Base-by-base conservation (phyloP, 1,140 invertebrate genomes). In the Bombus superbus region DNA sequence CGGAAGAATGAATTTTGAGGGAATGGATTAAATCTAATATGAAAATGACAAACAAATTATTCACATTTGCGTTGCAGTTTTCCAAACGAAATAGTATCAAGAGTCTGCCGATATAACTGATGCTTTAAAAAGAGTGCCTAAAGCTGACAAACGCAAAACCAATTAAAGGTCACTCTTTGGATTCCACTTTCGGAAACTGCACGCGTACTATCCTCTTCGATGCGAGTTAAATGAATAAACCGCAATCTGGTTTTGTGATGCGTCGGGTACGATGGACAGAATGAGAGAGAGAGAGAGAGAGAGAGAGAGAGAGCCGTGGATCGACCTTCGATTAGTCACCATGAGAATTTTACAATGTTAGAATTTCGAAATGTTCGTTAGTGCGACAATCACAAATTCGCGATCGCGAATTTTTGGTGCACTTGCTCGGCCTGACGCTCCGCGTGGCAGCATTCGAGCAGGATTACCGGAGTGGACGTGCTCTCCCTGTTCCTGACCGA, bases 391-490 rank as follows among this genome's bases (percentile, higher is more conserved):
- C 88, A 85, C 42, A 73, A 80, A 83, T 88, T 88, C 78, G 68
- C 68, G 83, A 80, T 85, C 83, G 62, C 64, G 73, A 85, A 78
- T 87, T 87, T 87, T 64, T 83, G 86, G 40, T 38, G 73, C 64
- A 72, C 66, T 78, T 83, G 81, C 59, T 85, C 69, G 53, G 62
- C 62, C n/a, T 76, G 82, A 59, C 88, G 88, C 86, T 91, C 81
- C 76, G 86, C 85, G 57, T 59, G 42, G 88, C 73, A 85, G 92
- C 90, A 91, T 92, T 92, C 91, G 87, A 86, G 88, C 89, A 89
- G 92, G 92, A 94, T 94, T 94, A 94, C 92, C 92, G 91, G 90
- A 64, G 84, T 86, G 89, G 89, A 88, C 75, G 86, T 68, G 71
- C 62, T 74, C 62, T 47, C 76, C 47, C 75, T 40, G 62, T 57